A percentile compares a stretch with the other conserved stretches of the same genome.
These are phyloP conservation scores for Cairina moschata DNA, from an alignment of 2,113 vertebrate species.

Conservation along the genomic window DNA sequence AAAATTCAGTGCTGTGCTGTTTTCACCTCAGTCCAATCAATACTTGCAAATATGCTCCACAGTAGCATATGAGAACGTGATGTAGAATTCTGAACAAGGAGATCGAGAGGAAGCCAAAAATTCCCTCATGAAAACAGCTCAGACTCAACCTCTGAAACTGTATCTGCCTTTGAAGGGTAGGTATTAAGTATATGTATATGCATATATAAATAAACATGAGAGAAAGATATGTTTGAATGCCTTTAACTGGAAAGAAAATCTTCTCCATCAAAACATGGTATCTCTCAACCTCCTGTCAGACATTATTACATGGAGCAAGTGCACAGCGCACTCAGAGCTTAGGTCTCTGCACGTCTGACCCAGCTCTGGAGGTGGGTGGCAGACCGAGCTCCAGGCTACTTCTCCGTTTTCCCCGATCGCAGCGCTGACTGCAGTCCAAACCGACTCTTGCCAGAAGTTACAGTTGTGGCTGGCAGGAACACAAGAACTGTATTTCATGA, in stretches of 20 bases:
- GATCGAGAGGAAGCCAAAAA: background rate
- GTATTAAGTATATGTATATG: background rate
- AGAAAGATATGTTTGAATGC: background rate
- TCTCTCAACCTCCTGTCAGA: background rate
- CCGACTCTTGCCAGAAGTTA: conserved; percentile 21
- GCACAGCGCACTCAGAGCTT: background rate
- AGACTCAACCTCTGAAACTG: background rate
- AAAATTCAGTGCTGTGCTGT: background rate
- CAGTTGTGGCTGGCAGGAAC: conserved; percentile 15
- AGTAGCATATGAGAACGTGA: background rate
- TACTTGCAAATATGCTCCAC: background rate
- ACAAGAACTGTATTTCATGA: background rate
- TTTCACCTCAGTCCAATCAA: background rate
- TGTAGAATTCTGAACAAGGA: background rate
- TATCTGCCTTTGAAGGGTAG: background rate
- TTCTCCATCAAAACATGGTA: background rate
- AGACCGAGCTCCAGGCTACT: conserved; percentile 17
- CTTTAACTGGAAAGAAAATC: background rate
- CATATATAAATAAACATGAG: background rate
- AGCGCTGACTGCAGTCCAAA: conserved; percentile 20
- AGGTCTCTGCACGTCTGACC: background rate
- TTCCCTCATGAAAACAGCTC: background rate
- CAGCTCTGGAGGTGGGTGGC: conserved; percentile 11
- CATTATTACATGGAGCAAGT: background rate
- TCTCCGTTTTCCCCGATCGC: background rate